Evolutionary conservation across 1,140 invertebrate species (phyloP), one percentile per base, ranked within the genome.

Genomic region (Lordiphosa mommai): DNA sequence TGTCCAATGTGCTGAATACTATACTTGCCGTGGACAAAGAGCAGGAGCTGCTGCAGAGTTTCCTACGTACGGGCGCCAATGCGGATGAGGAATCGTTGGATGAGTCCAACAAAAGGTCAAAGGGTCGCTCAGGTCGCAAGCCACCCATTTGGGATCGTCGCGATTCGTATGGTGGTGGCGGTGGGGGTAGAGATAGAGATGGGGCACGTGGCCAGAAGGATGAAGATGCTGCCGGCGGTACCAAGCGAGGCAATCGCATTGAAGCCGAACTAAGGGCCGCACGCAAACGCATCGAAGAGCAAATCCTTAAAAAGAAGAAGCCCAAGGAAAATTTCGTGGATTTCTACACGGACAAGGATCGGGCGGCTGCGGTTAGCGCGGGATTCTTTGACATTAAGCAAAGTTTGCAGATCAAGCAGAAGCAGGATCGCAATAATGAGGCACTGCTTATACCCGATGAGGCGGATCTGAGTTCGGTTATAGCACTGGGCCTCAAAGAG

Each of bases 301-400:
- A 74, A 48, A 72, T 87, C 74, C 27, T 91, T 90, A 70, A 90
- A 89, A 90, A 90, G 89, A 69, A 91, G 90, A 91, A 92, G 16
- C 90, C 91, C 12, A 90, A 91, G n/a, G 92, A 94, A 66, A 88
- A 87, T 41, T 89, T 88, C 10, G 93, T 95, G 53, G 95, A 97
- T 79, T 88, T 95, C 8, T 97, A 96, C 80, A 96, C 95, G 6
- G 96, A 97, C 87, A 97, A 97, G 79, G 96, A 97, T 86, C 89
- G 96, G 6, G 96, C 96, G 0, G 96, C 96, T 0, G 95, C 96
- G 1, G 95, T 96, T 3, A 95, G 95, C 67, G 92, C 96, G 1
- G 87, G 88, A 2, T 70, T 84, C 32, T 89, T 93, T 38, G 95
- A 97, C 82, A 97, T 97, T 29, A 97, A 97, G 73, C 93, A 94